Conservation (phyloP, 1,140 invertebrate genomes). For the Megalonaias nervosa region DNA sequence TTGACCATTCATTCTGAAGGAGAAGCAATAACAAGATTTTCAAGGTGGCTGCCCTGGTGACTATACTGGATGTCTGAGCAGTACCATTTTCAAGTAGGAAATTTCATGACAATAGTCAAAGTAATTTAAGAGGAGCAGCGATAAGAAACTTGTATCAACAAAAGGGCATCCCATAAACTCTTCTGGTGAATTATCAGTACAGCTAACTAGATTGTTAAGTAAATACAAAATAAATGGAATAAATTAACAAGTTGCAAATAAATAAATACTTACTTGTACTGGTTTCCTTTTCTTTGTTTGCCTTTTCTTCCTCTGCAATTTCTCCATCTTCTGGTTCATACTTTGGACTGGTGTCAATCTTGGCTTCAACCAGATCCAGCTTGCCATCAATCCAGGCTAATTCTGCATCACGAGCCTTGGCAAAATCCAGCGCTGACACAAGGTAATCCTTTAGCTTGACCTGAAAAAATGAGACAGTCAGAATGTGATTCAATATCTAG, state of each 20-base stretch:
- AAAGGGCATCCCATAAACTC: too few species aligned
- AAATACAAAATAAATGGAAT: not conserved
- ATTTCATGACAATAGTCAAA: too few species aligned
- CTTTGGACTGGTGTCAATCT: conserved; percentile 47
- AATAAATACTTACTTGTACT: conserved; percentile 4
- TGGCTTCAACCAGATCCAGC: conserved; percentile 54
- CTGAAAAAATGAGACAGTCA: not conserved
- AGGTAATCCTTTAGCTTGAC: conserved; percentile 78
- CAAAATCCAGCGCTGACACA: conserved; percentile 90
- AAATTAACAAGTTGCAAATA: not conserved
- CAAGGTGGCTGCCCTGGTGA: too few species aligned
- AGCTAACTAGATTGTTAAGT: too few species aligned
- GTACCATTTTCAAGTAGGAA: too few species aligned
- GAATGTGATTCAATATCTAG: too few species aligned
- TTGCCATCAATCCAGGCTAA: conserved; percentile 91
- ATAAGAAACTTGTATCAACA: too few species aligned
- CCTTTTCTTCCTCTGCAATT: conserved; percentile 42
- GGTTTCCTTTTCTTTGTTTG: conserved; percentile 36
- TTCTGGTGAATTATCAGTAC: too few species aligned
- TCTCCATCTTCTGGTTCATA: conserved; percentile 6
- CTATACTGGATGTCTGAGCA: too few species aligned
- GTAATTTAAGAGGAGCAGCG: too few species aligned
- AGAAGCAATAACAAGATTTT: too few species aligned
- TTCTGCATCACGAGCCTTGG: conserved; percentile 80
- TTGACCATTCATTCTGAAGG: too few species aligned